Evolutionary conservation across 2,888 invertebrate species (phyloP).

Genomic region (Automeris io): DNA sequence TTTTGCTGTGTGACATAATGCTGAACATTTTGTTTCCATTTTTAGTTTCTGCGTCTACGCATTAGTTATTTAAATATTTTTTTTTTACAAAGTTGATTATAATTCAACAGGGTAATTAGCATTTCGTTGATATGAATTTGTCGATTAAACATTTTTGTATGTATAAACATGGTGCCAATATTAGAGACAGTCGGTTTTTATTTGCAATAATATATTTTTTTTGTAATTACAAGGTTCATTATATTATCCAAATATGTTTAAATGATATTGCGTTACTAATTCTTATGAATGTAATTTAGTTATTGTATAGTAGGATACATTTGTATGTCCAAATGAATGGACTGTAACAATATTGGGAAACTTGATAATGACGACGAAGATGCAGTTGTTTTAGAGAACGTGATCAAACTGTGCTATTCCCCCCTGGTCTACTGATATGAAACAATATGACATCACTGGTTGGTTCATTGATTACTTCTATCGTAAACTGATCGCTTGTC

Average conservation of each 20-base stretch:
- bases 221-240: constrained; percentile 16
- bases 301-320: constrained; percentile 34
- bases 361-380: not conserved
- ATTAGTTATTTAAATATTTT: not conserved
- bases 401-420: not conserved
- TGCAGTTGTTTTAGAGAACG: not conserved
- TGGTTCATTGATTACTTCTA: too few relatives aligned
- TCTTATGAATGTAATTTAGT: constrained; percentile 44
- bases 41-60: not conserved
- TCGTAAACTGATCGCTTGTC: too few relatives aligned
- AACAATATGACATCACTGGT: not conserved
- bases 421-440: not conserved
- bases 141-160: constrained; percentile 12
- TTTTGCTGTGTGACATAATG: constrained; percentile 5
- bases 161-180: constrained; percentile 26
- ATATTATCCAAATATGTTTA: constrained; percentile 41
- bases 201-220: not conserved
- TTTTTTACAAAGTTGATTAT: constrained; percentile 39
- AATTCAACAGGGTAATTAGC: constrained; percentile 53
- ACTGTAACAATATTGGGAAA: not conserved
- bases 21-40: not conserved
- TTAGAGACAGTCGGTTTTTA: constrained; percentile 21
- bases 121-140: constrained; percentile 21
- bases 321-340: not conserved
- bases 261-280: constrained; percentile 58